Percentiles rank a stretch among this genome's conserved stretches.
Conservation (phyloP, 2,113 vertebrate species). For the Hepsetus odoe region DNA sequence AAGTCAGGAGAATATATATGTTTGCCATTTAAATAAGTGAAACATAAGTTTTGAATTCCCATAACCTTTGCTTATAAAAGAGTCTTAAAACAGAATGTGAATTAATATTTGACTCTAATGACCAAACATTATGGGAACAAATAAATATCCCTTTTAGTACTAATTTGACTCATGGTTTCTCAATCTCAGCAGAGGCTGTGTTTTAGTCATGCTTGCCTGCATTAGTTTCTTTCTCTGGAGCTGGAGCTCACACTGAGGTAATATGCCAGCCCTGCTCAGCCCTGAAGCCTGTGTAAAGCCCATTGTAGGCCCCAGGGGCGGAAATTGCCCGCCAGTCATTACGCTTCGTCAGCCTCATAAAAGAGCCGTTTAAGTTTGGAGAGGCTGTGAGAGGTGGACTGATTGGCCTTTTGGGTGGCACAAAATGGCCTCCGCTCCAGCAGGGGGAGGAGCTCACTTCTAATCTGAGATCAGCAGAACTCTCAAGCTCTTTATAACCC, state of each 20-base stretch:
- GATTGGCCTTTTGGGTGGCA: conserved; percentile 39
- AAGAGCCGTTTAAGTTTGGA: conserved; percentile 54
- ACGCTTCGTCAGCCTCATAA: conserved; percentile 56
- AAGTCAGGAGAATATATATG: not conserved
- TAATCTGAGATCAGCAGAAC: conserved; percentile 25
- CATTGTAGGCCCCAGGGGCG: conserved; percentile 47
- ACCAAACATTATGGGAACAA: not conserved
- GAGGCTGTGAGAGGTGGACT: conserved; percentile 33
- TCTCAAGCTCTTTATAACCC: conserved; percentile 38
- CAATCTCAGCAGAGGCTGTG: conserved; percentile 24
- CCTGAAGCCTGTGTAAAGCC: conserved; percentile 50
- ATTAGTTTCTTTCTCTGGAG: conserved; percentile 42
- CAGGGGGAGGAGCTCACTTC: conserved; percentile 47
- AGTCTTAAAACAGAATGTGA: not conserved
- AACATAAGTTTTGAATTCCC: not conserved
- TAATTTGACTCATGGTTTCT: conserved; percentile 32
- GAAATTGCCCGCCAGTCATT: conserved; percentile 53
- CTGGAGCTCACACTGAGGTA: conserved; percentile 54
- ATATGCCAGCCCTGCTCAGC: conserved; percentile 46
- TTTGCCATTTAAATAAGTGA: not conserved
- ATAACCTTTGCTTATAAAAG: not conserved
- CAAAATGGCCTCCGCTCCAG: conserved; percentile 44
- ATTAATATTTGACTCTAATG: not conserved
- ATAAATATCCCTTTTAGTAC: conserved; percentile 2
- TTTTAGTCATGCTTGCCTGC: conserved; percentile 41